Conservation (phyloP, 92 coral and sea anemone species). For the Actinernus sp. region DNA sequence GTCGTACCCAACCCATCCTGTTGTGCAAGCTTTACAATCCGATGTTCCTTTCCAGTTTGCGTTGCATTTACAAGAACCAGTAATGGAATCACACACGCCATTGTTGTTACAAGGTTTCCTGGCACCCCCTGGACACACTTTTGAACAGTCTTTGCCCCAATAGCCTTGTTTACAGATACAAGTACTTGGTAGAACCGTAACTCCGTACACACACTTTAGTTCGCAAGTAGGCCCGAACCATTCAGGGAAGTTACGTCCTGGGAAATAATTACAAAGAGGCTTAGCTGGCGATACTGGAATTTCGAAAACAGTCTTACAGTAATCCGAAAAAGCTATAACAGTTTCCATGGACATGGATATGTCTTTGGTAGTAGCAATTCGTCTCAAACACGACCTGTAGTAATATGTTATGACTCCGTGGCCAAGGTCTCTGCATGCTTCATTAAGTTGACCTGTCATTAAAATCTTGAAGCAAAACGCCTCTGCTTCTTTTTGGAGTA, state of each 20-base stretch:
- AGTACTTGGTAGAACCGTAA: background rate
- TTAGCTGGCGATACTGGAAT: constrained; percentile 54
- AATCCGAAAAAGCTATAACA: constrained; percentile 54
- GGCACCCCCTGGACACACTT: constrained; percentile 68
- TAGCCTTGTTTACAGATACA: constrained; percentile 61
- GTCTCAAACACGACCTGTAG: constrained; percentile 45
- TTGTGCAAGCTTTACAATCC: constrained; percentile 43
- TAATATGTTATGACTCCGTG: constrained; percentile 40
- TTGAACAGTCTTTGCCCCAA: constrained; percentile 64
- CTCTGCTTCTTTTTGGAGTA: constrained; percentile 11
- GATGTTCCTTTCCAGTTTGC: constrained; percentile 62
- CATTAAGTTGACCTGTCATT: constrained; percentile 22
- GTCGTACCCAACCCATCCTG: constrained; percentile 59
- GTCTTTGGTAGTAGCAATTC: constrained; percentile 17
- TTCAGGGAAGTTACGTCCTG: constrained; percentile 43
- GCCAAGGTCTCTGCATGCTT: constrained; percentile 45
- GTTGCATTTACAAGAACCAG: constrained; percentile 50
- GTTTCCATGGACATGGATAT: constrained; percentile 40
- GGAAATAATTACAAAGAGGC: constrained; percentile 54
- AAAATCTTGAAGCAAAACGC: constrained; percentile 36
- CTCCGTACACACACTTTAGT: constrained; percentile 35
- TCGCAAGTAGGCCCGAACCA: constrained; percentile 67
- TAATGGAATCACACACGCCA: constrained; percentile 38
- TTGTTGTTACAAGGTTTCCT: constrained; percentile 53
- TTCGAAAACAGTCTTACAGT: constrained; percentile 43